Percentiles rank a stretch among this genome's conserved stretches.
Conservation (phyloP, 2,797 vertebrate species). For the Notamacropus eugenii region DNA sequence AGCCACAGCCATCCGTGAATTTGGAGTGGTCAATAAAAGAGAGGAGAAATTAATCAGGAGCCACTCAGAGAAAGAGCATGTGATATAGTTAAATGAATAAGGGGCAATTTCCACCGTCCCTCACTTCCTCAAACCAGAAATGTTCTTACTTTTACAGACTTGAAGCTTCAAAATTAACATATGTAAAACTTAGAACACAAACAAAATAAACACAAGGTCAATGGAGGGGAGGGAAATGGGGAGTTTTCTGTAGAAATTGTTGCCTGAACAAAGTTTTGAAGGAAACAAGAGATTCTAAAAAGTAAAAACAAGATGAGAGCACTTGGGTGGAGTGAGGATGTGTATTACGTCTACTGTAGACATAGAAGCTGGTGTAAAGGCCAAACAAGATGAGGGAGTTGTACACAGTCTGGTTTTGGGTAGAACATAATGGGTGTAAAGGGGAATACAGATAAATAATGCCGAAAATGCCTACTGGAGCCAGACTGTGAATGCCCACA, state of each 20-base stretch:
- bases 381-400: neutral
- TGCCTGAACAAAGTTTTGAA: neutral
- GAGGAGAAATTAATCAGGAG: neutral
- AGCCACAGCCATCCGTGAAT: neutral
- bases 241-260: neutral
- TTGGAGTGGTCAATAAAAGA: neutral
- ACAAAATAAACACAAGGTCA: neutral
- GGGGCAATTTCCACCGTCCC: neutral
- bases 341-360: neutral
- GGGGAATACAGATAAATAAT: neutral
- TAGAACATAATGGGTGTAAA: neutral
- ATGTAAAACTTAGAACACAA: neutral
- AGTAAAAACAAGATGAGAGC: neutral
- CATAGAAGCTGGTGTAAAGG: neutral
- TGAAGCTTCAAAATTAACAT: neutral
- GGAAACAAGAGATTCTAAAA: neutral
- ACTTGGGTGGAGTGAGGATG: neutral
- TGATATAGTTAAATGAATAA: neutral
- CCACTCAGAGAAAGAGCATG: neutral
- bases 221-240: neutral
- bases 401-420: neutral
- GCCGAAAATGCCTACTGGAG: neutral
- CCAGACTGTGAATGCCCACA: neutral
- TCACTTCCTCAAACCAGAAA: neutral
- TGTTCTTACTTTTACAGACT: neutral